Base-by-base conservation (phyloP, 2,888 invertebrate genomes). In the Loripinus fragilis region DNA sequence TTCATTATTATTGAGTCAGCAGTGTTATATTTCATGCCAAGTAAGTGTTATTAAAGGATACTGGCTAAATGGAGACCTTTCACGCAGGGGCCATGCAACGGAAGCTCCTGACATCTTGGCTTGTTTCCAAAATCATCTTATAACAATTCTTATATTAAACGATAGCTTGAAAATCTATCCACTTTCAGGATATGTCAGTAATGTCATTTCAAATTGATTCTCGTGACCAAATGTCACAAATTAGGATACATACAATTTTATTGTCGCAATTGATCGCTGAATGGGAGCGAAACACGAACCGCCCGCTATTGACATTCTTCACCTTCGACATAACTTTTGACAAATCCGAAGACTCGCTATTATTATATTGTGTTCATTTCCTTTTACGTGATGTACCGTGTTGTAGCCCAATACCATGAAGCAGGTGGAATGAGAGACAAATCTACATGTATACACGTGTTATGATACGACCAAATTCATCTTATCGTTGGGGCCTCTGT, bases 151-250 rank as follows among this genome's bases (percentile, higher is more conserved):
- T 20, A 60, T 33, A 60, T 60, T 60, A 33, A n/a, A 60, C 60
- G 30, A 33, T 60, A 33, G 33, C 60, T 20, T 60, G 60, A 60
- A 60, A 60, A 28, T 20, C 33, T 60, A 60, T 20, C 60, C 60
- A 60, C 60, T 60, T 60, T 60, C 60, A 74, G 78, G 82, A 82
- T 79, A 79, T 82, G 82, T 79, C 82, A 82, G 23, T 70, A 68
- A 68, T 82, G 82, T 82, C 82, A 82, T 67, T 66, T 35, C 42
- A 67, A 30, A 60, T 78, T 55, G 68, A 76, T 64, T 82, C 55
- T 52, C 82, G 82, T 82, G 82, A 82, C 76, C 76, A 77, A 48
- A 33, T 41, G 72, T 71, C 64, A 79, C 82, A 79, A 76, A 76
- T 77, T 69, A 65, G 17, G 60, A 1, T 33, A 60, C 20, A 60